A percentile compares a stretch with the other conserved stretches of the same genome.
These are phyloP conservation scores for Hofmannophila pseudospretella DNA, from an alignment of 2,888 invertebrate genomes.

Conservation along the genomic window DNA sequence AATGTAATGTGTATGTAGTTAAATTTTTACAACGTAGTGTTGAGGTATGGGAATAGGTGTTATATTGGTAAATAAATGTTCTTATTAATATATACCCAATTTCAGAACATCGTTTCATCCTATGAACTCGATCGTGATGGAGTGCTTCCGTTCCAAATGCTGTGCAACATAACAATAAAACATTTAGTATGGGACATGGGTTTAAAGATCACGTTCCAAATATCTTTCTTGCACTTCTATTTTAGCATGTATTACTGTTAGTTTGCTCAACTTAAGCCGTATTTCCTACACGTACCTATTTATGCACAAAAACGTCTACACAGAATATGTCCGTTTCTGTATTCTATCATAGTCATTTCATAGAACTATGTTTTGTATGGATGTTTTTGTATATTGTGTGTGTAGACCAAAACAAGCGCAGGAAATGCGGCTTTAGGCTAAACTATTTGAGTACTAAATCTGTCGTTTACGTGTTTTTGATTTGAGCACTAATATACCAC, in stretches of 20 bases:
- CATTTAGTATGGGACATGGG: slow-evolving; percentile 6
- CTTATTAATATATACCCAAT: background rate
- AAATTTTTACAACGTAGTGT: background rate
- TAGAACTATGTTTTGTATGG: too few relatives aligned
- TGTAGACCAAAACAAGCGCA: too few relatives aligned
- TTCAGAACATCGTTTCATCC: background rate
- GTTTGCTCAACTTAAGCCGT: slow-evolving; percentile 17
- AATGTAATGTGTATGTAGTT: too few relatives aligned
- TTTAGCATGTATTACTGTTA: slow-evolving; percentile 16
- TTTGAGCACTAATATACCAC: slow-evolving; percentile 34
- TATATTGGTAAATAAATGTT: slow-evolving; percentile 39
- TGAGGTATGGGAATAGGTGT: slow-evolving; percentile 39
- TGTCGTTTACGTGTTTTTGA: slow-evolving; percentile 11
- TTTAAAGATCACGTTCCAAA: slow-evolving; percentile 2
- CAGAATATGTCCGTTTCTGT: too few relatives aligned
- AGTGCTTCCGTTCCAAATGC: slow-evolving; percentile 36
- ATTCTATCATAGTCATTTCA: too few relatives aligned
- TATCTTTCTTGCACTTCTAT: slow-evolving; percentile 13
- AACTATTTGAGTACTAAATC: slow-evolving; percentile 2
- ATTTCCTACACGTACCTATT: too few relatives aligned
- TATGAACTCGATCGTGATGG: slow-evolving; percentile 10
- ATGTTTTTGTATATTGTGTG: too few relatives aligned
- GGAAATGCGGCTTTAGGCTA: too few relatives aligned
- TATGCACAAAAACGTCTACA: too few relatives aligned
- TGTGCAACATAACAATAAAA: slow-evolving; percentile 37